A percentile compares a stretch with the other conserved stretches of the same genome.
These are phyloP conservation scores for Caenorhabditis briggsae DNA, from an alignment of 1,140 invertebrate genomes.

Conservation along the genomic window DNA sequence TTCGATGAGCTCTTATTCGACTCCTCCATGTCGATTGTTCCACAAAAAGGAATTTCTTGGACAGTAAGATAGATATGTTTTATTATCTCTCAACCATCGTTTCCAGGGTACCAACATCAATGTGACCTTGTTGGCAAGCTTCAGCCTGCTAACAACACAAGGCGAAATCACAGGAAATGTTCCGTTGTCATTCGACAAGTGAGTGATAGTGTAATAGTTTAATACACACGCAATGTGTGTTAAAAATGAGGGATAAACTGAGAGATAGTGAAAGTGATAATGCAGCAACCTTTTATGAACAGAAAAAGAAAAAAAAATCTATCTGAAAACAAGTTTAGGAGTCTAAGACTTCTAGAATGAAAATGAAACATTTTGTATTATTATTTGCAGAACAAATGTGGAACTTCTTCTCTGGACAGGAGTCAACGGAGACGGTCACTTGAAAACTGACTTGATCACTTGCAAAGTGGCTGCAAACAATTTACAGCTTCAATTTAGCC, in stretches of 20 bases:
- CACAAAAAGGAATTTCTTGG: constrained; percentile 69
- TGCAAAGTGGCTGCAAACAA: constrained; percentile 69
- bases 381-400: constrained; percentile 63
- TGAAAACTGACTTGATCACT: constrained; percentile 73
- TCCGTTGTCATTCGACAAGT: constrained; percentile 75
- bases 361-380: not conserved
- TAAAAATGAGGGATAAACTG: not conserved
- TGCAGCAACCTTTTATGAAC: not conserved
- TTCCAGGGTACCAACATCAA: constrained; percentile 72
- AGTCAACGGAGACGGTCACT: constrained; percentile 73
- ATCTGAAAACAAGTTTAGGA: no score
- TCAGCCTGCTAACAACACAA: constrained; percentile 65
- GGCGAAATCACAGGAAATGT: constrained; percentile 73
- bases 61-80: constrained; percentile 57
- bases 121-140: constrained; percentile 69
- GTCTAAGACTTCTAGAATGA: no score
- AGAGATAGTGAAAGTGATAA: constrained; percentile 20
- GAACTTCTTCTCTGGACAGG: constrained; percentile 69
- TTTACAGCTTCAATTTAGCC: constrained; percentile 60
- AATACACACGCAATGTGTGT: not conserved
- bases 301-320: not conserved
- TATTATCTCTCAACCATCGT: not conserved
- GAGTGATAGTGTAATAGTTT: constrained; percentile 58
- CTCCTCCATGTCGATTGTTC: constrained; percentile 67
- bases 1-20: constrained; percentile 68